These are phyloP conservation scores for Elgaria multicarinata DNA, from an alignment of 2,113 vertebrate genomes.

Conservation along the genomic window DNA sequence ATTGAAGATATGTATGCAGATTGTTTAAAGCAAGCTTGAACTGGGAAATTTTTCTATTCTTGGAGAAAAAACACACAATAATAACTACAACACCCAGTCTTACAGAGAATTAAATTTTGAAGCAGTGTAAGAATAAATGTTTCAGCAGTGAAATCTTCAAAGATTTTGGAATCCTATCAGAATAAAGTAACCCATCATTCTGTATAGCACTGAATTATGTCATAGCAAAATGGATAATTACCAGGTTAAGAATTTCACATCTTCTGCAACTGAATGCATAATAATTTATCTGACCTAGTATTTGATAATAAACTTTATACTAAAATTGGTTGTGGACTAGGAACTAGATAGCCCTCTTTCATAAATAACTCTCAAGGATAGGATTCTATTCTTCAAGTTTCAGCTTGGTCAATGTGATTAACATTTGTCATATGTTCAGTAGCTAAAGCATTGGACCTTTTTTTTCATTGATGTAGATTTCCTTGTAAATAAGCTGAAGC, in stretches of 20 bases:
- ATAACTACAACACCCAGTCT: too few species aligned
- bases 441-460: not conserved
- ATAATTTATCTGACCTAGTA: not conserved
- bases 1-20: not conserved
- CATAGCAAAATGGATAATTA: not conserved
- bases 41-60: not conserved
- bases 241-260: not conserved
- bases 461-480: slow-evolving; percentile 77
- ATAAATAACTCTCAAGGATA: slow-evolving; percentile 1
- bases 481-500: slow-evolving; percentile 85
- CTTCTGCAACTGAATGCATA: not conserved
- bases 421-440: not conserved
- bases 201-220: not conserved
- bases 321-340: too few species aligned
- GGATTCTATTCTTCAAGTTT: not conserved
- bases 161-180: not conserved
- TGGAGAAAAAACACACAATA: too few species aligned
- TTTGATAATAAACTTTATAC: not conserved
- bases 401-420: not conserved
- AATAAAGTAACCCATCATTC: not conserved
- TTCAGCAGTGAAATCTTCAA: not conserved
- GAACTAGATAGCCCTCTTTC: not conserved
- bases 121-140: not conserved
- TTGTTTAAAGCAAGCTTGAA: not conserved
- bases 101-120: not conserved